phyloP scores from a whole-genome alignment of 35 echinoderm and acorn worm species.

The Apostichopus parvimensis region DNA sequence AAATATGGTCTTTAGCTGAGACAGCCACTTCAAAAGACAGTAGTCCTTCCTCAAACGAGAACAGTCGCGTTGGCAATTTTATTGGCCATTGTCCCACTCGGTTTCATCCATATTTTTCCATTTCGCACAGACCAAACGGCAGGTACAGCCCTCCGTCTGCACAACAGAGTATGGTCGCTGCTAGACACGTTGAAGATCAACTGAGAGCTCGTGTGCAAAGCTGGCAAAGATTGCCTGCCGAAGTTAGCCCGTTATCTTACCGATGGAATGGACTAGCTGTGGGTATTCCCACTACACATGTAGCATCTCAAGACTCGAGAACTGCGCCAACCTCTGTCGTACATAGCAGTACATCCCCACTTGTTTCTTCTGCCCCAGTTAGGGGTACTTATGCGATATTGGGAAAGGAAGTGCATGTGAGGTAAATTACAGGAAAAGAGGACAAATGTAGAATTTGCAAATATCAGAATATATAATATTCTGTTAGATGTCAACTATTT shows the following conservation, averaged over 20 bases:
- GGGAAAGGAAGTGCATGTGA: slow-evolving; percentile 55
- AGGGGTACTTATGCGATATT: slow-evolving; percentile 41
- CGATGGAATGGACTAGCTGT: slow-evolving; percentile 54
- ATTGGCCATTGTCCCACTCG: slow-evolving; percentile 47
- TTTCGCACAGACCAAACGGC: slow-evolving; percentile 62
- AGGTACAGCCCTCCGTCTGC: slow-evolving; percentile 47
- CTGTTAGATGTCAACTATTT: background rate
- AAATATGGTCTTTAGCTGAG: slow-evolving; percentile 98
- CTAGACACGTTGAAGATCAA: slow-evolving; percentile 41
- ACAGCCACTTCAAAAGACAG: slow-evolving; percentile 85
- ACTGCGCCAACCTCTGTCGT: slow-evolving; percentile 51
- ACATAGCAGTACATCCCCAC: slow-evolving; percentile 49
- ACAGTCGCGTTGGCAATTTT: background rate
- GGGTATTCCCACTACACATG: slow-evolving; percentile 40
- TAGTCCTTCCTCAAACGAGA: slow-evolving; percentile 27
- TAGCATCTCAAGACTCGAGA: slow-evolving; percentile 45
- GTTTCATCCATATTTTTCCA: slow-evolving; percentile 56
- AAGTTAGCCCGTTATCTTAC: slow-evolving; percentile 37
- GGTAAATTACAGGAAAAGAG: background rate
- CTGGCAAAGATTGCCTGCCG: slow-evolving; percentile 41
- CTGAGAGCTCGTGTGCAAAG: slow-evolving; percentile 18
- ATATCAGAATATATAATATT: slow-evolving; percentile 6
- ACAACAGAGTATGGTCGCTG: slow-evolving; percentile 41
- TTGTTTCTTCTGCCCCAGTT: slow-evolving; percentile 45
- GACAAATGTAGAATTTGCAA: background rate